Conservation (phyloP, 2,113 vertebrate species). For the Rhinichthys klamathensis region DNA sequence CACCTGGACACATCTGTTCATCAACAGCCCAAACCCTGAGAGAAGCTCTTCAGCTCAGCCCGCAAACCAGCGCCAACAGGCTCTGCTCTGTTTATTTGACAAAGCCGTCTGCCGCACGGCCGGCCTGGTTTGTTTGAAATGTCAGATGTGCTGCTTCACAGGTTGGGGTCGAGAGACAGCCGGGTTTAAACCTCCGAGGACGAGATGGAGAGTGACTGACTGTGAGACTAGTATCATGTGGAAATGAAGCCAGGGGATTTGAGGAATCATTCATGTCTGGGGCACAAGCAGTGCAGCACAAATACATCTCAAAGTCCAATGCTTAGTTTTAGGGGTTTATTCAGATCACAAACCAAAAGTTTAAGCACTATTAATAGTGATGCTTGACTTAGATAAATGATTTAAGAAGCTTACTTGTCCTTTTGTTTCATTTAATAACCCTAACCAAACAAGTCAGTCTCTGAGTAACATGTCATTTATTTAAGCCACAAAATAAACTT, state of each 20-base stretch:
- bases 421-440: not conserved
- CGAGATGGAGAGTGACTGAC: constrained; percentile 11
- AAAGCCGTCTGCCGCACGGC: constrained; percentile 20
- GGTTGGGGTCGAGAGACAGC: constrained; percentile 32
- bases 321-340: too few relatives aligned
- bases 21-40: constrained; percentile 33
- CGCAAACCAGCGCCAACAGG: constrained; percentile 27
- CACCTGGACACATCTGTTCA: constrained; percentile 49
- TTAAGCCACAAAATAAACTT: too few relatives aligned
- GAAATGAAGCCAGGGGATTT: not conserved
- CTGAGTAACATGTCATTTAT: too few relatives aligned
- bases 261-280: not conserved
- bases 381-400: not conserved
- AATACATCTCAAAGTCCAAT: not conserved
- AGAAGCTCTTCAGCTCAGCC: not conserved
- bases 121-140: constrained; percentile 54
- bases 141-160: constrained; percentile 44
- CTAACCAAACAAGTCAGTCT: too few relatives aligned
- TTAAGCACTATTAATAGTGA: not conserved
- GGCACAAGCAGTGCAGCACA: not conserved
- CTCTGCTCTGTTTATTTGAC: constrained; percentile 43
- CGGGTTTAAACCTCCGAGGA: constrained; percentile 33
- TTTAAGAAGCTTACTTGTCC: not conserved
- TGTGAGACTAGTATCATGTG: too few relatives aligned
- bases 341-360: not conserved